Base-by-base conservation (phyloP, 2,888 invertebrate species). In the Heteropelma amictum region DNA sequence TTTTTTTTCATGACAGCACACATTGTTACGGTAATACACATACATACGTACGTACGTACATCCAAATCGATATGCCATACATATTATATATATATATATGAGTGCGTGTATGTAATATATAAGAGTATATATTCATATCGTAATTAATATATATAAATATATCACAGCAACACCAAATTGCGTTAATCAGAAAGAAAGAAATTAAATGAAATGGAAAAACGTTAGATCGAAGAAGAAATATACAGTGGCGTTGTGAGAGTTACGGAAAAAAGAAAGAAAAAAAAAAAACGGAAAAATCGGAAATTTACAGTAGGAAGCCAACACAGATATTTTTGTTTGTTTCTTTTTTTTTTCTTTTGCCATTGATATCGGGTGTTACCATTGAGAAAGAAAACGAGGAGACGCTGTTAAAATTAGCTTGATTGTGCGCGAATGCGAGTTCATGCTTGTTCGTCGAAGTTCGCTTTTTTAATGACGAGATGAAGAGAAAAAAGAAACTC, bases 131-230 rank as follows among this genome's bases (percentile, higher is more conserved):
- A 75, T 71, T 69, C 65, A 70, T 77, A 73, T 77, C 79, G 80
- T 81, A 81, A 82, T 72, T 65, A 72, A 60, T 72, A 69, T 17
- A 63, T 49, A 63, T 60, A n/a, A 17, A 54, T 47, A 64, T 77
- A 80, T 84, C 82, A 87, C 85, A 88, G 85, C 87, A 87, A 85
- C 83, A 86, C 79, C 85, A 87, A 87, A 88, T 85, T 84, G 87
- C 86, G 79, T 78, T 83, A 83, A 85, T 77, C 81, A 80, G 80
- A 79, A 76, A 80, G 69, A 76, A 35, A 54, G 69, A 78, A 78
- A 70, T 60, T 65, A 72, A 38, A 71, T 42, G 56, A 53, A 7
- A 77, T 42, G 69, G 61, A 70, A 69, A 73, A 65, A 60, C 4
- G 65, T 60, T 35, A 23, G 49, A 38, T 19, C 30, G 28, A 49